Evolutionary conservation across 2,797 vertebrate genomes (phyloP).

Genomic region (Lates japonicus): DNA sequence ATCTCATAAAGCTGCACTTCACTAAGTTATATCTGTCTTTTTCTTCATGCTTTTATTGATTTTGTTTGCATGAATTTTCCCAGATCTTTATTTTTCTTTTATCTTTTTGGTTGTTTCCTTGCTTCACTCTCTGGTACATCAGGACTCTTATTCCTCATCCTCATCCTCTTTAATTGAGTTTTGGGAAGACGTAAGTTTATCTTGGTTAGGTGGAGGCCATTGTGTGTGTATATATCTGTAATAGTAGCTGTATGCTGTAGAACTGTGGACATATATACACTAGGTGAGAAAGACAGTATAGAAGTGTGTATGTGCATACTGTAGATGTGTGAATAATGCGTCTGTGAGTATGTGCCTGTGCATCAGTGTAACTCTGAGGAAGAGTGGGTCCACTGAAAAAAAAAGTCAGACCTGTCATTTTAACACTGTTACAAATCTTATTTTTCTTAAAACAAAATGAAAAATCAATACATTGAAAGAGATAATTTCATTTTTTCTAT

Average conservation of each 20-base stretch:
- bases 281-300: conserved; percentile 18
- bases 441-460: background rate
- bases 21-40: background rate
- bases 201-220: conserved; percentile 57
- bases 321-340: conserved; percentile 3
- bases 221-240: conserved; percentile 37
- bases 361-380: conserved; percentile 5
- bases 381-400: conserved; percentile 25
- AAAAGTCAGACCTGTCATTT: conserved; percentile 9
- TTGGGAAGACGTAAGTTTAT: conserved; percentile 98
- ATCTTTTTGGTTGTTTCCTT: conserved; percentile 73
- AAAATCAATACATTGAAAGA: background rate
- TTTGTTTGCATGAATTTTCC: conserved; percentile 43
- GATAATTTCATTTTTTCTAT: background rate
- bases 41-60: conserved; percentile 24
- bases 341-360: conserved; percentile 32
- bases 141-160: conserved; percentile 97
- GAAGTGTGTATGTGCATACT: conserved; percentile 19
- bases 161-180: conserved; percentile 98
- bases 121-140: conserved; percentile 89
- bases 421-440: background rate
- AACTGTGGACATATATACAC: conserved; percentile 1
- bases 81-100: conserved; percentile 47
- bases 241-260: conserved; percentile 44
- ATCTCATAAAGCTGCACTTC: background rate